Conservation (phyloP, 2,113 vertebrate genomes). For the Prietella phreatophila region DNA sequence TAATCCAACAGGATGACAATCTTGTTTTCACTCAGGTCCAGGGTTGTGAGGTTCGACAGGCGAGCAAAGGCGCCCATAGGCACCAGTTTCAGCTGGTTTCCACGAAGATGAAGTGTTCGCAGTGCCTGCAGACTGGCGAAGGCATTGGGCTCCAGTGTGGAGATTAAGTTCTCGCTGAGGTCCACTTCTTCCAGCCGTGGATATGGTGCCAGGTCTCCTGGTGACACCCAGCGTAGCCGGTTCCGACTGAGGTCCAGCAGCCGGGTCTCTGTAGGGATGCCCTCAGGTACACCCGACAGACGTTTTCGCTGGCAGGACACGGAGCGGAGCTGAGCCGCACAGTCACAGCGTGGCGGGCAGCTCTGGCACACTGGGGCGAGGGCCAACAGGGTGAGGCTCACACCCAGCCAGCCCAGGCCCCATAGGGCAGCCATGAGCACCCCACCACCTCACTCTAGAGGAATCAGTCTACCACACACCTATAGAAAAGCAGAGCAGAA, state of each 20-base stretch:
- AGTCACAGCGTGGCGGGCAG: slow-evolving; percentile 93
- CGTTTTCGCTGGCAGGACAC: slow-evolving; percentile 88
- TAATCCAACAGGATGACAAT: slow-evolving; percentile 94
- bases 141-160: slow-evolving; percentile 90
- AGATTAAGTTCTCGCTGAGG: slow-evolving; percentile 91
- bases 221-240: slow-evolving; percentile 89
- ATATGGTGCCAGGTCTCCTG: slow-evolving; percentile 84
- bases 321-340: slow-evolving; percentile 76
- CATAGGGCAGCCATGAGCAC: slow-evolving; percentile 69
- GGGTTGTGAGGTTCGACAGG: slow-evolving; percentile 86
- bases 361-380: slow-evolving; percentile 55
- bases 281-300: slow-evolving; percentile 87
- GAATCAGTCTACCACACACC: slow-evolving; percentile 77
- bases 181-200: slow-evolving; percentile 91
- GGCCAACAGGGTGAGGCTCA: slow-evolving; percentile 66
- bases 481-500: slow-evolving; percentile 48
- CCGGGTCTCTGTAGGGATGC: slow-evolving; percentile 89
- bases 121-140: slow-evolving; percentile 84
- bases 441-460: slow-evolving; percentile 72
- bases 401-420: slow-evolving; percentile 56
- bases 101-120: slow-evolving; percentile 81
- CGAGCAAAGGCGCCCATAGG: slow-evolving; percentile 88
- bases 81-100: slow-evolving; percentile 92
- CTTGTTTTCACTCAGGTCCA: slow-evolving; percentile 96
- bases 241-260: slow-evolving; percentile 93